A percentile compares a stretch with the other conserved stretches of the same genome.
phyloP scores from a whole-genome alignment of 2,797 vertebrate species.

The Hybognathus amarus region DNA sequence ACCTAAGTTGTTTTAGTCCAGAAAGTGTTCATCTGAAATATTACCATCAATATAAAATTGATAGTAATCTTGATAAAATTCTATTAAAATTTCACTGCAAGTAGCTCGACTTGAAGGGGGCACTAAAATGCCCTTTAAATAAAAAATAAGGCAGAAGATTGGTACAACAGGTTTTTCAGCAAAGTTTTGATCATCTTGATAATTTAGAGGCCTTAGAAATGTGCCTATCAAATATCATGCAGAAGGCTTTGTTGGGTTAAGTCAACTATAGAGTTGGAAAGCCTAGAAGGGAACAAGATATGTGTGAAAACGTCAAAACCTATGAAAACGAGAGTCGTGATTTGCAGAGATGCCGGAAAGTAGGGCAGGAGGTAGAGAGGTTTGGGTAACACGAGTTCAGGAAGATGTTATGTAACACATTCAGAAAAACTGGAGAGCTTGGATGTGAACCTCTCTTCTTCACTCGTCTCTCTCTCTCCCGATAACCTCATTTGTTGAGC shows the following conservation, averaged over 20 bases:
- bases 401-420: slow-evolving; percentile 73
- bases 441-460: slow-evolving; percentile 12
- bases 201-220: too few relatives aligned
- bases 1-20: neutral
- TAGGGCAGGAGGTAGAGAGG: slow-evolving; percentile 63
- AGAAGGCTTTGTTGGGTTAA: neutral
- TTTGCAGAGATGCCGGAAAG: slow-evolving; percentile 53
- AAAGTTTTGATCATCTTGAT: neutral
- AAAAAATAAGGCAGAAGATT: neutral
- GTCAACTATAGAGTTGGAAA: neutral
- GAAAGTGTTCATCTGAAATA: neutral
- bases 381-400: slow-evolving; percentile 69
- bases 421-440: slow-evolving; percentile 45
- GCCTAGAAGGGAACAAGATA: neutral
- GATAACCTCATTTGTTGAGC: slow-evolving; percentile 47
- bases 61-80: neutral
- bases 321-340: slow-evolving; percentile 37
- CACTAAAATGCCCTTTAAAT: neutral
- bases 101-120: neutral
- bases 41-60: neutral
- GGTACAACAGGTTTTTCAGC: neutral
- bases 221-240: neutral
- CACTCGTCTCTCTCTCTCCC: slow-evolving; percentile 9
- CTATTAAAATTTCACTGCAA: neutral
- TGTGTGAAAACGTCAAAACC: neutral